Evolutionary conservation across 1,140 invertebrate species (phyloP).

Genomic region (Nomia melanderi): DNA sequence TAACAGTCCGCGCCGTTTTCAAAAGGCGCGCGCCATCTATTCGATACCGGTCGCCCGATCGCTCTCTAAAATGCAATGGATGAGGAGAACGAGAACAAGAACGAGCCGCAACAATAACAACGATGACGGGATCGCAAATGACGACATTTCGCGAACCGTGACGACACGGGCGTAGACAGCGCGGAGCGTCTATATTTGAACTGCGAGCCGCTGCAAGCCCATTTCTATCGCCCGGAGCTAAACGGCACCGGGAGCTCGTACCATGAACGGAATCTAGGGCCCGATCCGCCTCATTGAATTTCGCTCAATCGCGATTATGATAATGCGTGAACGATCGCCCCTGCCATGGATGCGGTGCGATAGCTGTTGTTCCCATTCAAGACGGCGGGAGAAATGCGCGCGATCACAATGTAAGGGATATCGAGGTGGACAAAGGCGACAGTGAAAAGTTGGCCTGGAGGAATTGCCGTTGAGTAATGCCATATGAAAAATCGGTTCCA

Average conservation of each 20-base stretch:
- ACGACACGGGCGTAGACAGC: background rate
- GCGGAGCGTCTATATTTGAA: slow-evolving; percentile 10
- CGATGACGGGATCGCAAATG: slow-evolving; percentile 23
- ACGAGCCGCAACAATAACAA: slow-evolving; percentile 23
- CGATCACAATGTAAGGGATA: slow-evolving; percentile 28
- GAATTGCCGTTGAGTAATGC: background rate
- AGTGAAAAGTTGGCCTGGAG: background rate
- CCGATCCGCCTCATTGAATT: slow-evolving; percentile 69
- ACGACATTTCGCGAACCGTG: background rate
- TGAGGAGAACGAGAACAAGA: slow-evolving; percentile 4
- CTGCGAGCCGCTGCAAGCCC: slow-evolving; percentile 60
- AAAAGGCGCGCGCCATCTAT: slow-evolving; percentile 63
- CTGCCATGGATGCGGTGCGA: slow-evolving; percentile 8
- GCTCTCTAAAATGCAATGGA: slow-evolving; percentile 63
- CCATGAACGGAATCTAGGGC: slow-evolving; percentile 70
- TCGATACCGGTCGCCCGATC: slow-evolving; percentile 66
- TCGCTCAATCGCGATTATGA: slow-evolving; percentile 67
- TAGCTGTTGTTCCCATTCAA: slow-evolving; percentile 35
- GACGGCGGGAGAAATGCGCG: background rate
- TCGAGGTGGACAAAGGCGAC: slow-evolving; percentile 2
- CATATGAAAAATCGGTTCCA: background rate
- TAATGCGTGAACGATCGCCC: slow-evolving; percentile 64
- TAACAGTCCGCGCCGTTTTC: slow-evolving; percentile 41
- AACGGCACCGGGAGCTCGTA: slow-evolving; percentile 62
- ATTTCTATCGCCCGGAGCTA: slow-evolving; percentile 66